These are phyloP conservation scores for Cheilosia impressa DNA, from an alignment of 2,888 invertebrate genomes.

Conservation along the genomic window DNA sequence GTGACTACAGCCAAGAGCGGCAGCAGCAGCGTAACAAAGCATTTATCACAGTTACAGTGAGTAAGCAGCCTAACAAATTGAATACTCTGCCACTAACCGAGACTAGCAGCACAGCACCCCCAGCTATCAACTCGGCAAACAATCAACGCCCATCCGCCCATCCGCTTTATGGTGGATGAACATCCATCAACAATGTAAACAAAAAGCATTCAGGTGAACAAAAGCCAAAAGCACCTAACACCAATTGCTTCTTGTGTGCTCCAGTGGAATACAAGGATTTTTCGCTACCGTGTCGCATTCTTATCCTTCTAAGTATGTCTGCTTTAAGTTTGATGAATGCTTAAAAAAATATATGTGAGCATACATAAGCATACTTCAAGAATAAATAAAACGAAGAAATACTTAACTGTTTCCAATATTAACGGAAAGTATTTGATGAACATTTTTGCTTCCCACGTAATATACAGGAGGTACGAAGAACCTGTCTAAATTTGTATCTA, in stretches of 20 bases:
- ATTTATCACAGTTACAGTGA: constrained; percentile 65
- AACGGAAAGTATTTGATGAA: too few species aligned
- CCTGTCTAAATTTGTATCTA: too few species aligned
- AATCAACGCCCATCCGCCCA: constrained; percentile 52
- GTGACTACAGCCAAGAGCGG: constrained; percentile 30
- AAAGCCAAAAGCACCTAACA: constrained; percentile 63
- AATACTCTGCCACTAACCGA: constrained; percentile 51
- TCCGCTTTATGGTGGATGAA: constrained; percentile 61
- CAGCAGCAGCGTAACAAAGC: constrained; percentile 48
- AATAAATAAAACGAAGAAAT: too few species aligned
- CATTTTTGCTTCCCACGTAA: too few species aligned
- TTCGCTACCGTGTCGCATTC: neutral
- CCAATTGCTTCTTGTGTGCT: constrained; percentile 54
- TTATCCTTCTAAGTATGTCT: constrained; percentile 10
- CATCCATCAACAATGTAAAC: constrained; percentile 72
- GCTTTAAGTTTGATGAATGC: constrained; percentile 24
- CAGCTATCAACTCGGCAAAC: constrained; percentile 34
- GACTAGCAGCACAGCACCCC: constrained; percentile 1
- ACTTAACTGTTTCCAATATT: too few species aligned
- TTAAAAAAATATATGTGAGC: neutral
- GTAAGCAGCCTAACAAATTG: constrained; percentile 66
- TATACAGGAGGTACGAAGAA: too few species aligned
- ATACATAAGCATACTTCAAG: neutral
- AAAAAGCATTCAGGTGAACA: constrained; percentile 73
- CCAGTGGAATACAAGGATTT: constrained; percentile 49